Percentiles rank a stretch among this genome's conserved stretches.
Evolutionary conservation across 2,113 vertebrate genomes (phyloP).

Genomic region (Riparia riparia): DNA sequence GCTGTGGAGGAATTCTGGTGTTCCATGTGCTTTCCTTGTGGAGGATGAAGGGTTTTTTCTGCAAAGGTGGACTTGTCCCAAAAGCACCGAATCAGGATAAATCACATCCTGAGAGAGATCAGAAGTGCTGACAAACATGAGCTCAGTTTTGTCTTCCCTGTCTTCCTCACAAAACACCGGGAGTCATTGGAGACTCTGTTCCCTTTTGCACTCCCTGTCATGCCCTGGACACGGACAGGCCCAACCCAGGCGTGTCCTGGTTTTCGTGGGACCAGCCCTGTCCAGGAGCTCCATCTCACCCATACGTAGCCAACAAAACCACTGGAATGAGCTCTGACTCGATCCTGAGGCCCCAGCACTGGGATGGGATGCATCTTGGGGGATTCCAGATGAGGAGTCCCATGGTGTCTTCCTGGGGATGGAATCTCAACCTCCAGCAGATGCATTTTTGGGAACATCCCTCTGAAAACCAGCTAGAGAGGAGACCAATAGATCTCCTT

Average conservation of each 20-base stretch:
- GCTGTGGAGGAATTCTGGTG: not conserved
- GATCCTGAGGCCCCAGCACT: fast-evolving
- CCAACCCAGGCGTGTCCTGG: fast-evolving
- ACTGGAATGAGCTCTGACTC: fast-evolving
- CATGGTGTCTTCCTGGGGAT: not conserved
- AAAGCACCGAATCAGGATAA: not conserved
- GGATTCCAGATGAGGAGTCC: not conserved
- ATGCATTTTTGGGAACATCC: not conserved
- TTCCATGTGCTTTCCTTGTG: not conserved
- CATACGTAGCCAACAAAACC: not conserved
- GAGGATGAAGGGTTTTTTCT: not conserved
- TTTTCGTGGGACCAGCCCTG: not conserved
- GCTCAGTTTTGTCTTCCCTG: not conserved
- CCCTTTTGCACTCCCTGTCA: not conserved
- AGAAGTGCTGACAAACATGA: not conserved
- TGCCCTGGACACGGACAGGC: not conserved
- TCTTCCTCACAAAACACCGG: not conserved
- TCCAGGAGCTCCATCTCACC: not conserved
- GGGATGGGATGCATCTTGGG: not conserved
- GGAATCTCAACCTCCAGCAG: not conserved
- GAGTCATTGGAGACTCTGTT: not conserved
- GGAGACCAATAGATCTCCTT: not conserved
- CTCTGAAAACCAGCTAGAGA: not conserved
- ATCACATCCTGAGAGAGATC: not conserved
- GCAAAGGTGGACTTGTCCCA: not conserved